Evolutionary conservation across 1,140 invertebrate species (phyloP), one percentile per base, ranked within the genome.

Genomic region (Zaprionus tsacasi): DNA sequence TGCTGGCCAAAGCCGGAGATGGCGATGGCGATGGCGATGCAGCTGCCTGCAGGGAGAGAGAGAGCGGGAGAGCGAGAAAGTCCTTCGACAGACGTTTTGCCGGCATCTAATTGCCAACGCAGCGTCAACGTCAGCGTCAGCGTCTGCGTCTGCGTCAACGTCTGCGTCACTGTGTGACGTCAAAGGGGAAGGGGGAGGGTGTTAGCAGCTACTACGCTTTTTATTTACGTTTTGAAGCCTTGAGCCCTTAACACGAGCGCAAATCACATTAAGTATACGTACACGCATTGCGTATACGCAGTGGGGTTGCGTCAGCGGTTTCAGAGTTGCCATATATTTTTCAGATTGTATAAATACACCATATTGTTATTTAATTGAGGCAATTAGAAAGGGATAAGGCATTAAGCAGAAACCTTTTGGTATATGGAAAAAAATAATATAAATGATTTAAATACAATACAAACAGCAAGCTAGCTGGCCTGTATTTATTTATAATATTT

Each of bases 211-310:
- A 2, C 8, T 33, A 10, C 38, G 38, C 12, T 63, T 21, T 1
- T 52, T 38, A 33, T 45, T 45, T 57, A 63, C 10, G 40, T 65
- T 64, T 48, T 40, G 61, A 11, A 6, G 50, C 30, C 21, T 21
- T 33, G 66, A 67, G 63, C 68, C 72, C 36, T 60, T 60, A 68
- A 30, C 38, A 13, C 58, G 17, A 59, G 40, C 27, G 7, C 36
- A 36, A 52, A 59, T 58, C 54, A 73, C 45, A 77, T 74, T 66
- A 76, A 66, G 56, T 55, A 71, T 72, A 76, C 59, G 71, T 21
- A 21, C 72, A 43, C 40, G 17, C 17, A 48, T 17, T 54, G 11
- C 27, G 21, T 25, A 30, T 27, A 30, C 38, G 55, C 11, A 13
- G 11, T 27, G 52, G 21, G 13, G 6, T 45, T 15, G 33, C 48